phyloP scores from a whole-genome alignment of 92 coral and sea anemone species.

The Zoanthus sansibaricus region DNA sequence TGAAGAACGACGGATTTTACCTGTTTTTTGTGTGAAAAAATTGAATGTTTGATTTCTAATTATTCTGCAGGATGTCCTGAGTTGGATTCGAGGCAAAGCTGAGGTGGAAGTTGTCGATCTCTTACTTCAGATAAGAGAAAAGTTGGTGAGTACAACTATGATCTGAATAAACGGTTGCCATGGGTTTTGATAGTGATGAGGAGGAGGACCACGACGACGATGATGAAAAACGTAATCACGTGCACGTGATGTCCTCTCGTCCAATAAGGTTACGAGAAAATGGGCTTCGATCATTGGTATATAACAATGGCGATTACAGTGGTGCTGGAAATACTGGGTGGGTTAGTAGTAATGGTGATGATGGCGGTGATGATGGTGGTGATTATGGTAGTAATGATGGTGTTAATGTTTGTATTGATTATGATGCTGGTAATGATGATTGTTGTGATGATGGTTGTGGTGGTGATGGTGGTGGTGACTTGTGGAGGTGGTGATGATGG shows the following conservation, averaged over 20 bases:
- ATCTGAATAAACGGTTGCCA: too few species aligned
- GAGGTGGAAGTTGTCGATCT: constrained; percentile 95
- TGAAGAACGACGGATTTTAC: too few species aligned
- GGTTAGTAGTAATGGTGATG: not conserved
- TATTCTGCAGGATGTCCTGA: constrained; percentile 73
- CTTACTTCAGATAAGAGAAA: constrained; percentile 90
- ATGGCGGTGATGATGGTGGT: not conserved
- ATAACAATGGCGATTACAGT: not conserved
- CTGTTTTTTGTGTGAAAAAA: too few species aligned
- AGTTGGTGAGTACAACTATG: constrained; percentile 73
- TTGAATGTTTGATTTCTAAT: not conserved
- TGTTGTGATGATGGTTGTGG: not conserved
- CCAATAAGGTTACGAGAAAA: too few species aligned
- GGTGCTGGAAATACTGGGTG: not conserved
- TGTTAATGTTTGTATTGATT: not conserved
- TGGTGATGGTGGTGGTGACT: not conserved
- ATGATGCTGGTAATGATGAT: not conserved
- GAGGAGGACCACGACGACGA: too few species aligned
- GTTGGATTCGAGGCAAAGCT: constrained; percentile 80
- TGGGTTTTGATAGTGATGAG: too few species aligned
- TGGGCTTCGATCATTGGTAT: too few species aligned
- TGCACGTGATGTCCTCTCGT: too few species aligned
- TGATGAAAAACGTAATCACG: too few species aligned
- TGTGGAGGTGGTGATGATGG: not conserved
- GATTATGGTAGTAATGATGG: not conserved